Conservation (phyloP, 1,140 invertebrate genomes). For the Drosophila asahinai region DNA sequence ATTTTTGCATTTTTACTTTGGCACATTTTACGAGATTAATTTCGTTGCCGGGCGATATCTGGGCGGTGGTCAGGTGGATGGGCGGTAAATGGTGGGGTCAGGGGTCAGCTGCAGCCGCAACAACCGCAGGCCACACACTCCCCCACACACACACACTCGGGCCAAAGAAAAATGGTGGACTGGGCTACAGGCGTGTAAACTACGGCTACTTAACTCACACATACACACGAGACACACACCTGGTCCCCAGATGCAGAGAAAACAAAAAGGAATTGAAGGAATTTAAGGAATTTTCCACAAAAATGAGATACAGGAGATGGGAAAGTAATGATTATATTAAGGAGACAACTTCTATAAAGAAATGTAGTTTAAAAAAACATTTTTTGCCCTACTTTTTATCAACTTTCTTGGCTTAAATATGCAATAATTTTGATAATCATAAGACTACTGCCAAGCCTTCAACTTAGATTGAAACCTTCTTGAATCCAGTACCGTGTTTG, state of each 20-base stretch:
- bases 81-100: neutral
- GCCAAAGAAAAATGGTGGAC: constrained; percentile 1
- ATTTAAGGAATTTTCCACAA: neutral
- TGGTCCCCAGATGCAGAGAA: constrained; percentile 20
- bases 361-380: neutral
- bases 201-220: constrained; percentile 70
- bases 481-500: neutral
- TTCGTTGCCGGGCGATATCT: constrained; percentile 52
- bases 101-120: constrained; percentile 45
- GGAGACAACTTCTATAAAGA: neutral
- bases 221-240: constrained; percentile 35
- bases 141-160: constrained; percentile 3
- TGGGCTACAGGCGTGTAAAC: constrained; percentile 62
- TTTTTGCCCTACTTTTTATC: too few relatives aligned
- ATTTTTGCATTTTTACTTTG: constrained; percentile 71
- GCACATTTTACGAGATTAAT: constrained; percentile 80
- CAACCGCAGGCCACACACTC: constrained; percentile 53
- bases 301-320: too few relatives aligned
- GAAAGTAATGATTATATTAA: neutral
- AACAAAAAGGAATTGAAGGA: neutral
- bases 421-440: neutral
- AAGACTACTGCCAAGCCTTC: too few relatives aligned
- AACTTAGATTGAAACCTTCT: neutral
- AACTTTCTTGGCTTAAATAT: neutral
- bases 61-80: constrained; percentile 25